Evolutionary conservation across 2,797 vertebrate genomes (phyloP).

Genomic region (Muraenolepis orangiensis): DNA sequence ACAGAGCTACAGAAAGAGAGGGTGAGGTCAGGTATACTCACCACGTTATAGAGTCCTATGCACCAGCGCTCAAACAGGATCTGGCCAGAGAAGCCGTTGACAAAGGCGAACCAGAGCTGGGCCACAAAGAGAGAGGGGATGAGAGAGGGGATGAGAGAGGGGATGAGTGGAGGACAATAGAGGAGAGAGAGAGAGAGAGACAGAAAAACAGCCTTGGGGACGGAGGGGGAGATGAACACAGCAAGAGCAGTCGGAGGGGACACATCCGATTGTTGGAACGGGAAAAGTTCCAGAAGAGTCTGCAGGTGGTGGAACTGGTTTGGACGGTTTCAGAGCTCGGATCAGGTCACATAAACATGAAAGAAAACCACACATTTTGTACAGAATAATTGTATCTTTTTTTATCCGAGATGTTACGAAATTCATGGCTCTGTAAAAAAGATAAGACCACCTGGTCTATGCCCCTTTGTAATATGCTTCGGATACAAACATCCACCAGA

Average conservation of each 20-base stretch:
- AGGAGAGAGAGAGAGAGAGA: constrained; percentile 30
- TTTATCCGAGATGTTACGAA: background rate
- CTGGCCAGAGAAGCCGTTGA: constrained; percentile 99
- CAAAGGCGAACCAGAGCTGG: constrained; percentile 99
- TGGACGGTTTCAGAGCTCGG: background rate
- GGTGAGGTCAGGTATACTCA: constrained; percentile 71
- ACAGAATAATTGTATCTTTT: background rate
- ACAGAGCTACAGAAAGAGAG: constrained; percentile 14
- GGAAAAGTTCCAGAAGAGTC: background rate
- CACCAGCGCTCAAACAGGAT: constrained; percentile 99
- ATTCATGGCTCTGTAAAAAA: background rate
- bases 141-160: constrained; percentile 65
- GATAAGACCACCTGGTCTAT: no score
- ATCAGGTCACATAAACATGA: background rate
- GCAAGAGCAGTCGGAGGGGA: background rate
- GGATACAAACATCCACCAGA: background rate
- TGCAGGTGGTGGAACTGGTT: background rate
- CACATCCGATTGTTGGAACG: background rate
- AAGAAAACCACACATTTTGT: background rate
- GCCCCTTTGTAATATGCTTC: background rate
- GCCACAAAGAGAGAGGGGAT: constrained; percentile 76
- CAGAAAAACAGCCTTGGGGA: constrained; percentile 18
- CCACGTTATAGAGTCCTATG: constrained; percentile 98
- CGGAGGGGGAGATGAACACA: background rate
- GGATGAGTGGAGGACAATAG: constrained; percentile 46